A percentile compares a stretch with the other conserved stretches of the same genome.
These are phyloP conservation scores for Smutsia temminckii DNA, from an alignment of 2,797 vertebrate species.

Conservation along the genomic window DNA sequence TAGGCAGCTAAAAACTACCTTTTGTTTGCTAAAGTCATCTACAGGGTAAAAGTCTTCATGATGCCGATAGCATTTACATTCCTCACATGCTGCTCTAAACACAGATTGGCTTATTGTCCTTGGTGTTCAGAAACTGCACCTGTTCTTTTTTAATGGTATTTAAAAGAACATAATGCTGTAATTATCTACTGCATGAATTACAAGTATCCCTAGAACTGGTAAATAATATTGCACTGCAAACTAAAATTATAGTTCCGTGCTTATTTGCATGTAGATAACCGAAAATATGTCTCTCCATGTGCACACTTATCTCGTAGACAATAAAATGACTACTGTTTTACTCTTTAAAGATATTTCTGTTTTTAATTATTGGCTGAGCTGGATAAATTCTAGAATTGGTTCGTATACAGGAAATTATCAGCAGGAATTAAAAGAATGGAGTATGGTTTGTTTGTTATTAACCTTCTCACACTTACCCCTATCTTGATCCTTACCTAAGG, in stretches of 20 bases:
- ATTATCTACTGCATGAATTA: constrained; percentile 68
- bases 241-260: constrained; percentile 52
- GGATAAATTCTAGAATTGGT: constrained; percentile 24
- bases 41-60: constrained; percentile 35
- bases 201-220: constrained; percentile 58
- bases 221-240: constrained; percentile 59
- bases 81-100: constrained; percentile 22
- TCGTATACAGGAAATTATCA: neutral
- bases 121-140: constrained; percentile 46
- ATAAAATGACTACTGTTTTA: constrained; percentile 59
- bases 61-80: neutral
- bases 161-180: constrained; percentile 53
- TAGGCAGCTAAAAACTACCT: constrained; percentile 27
- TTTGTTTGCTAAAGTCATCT: neutral
- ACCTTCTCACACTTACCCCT: neutral
- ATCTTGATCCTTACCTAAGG: neutral
- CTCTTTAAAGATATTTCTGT: constrained; percentile 41
- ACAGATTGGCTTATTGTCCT: constrained; percentile 13
- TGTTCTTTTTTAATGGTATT: constrained; percentile 58
- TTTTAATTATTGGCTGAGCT: constrained; percentile 52
- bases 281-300: constrained; percentile 44
- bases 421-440: neutral
- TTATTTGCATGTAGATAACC: constrained; percentile 61
- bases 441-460: neutral
- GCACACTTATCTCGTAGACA: constrained; percentile 21